Conservation (phyloP, 2,797 vertebrate species). For the Lophius americanus region DNA sequence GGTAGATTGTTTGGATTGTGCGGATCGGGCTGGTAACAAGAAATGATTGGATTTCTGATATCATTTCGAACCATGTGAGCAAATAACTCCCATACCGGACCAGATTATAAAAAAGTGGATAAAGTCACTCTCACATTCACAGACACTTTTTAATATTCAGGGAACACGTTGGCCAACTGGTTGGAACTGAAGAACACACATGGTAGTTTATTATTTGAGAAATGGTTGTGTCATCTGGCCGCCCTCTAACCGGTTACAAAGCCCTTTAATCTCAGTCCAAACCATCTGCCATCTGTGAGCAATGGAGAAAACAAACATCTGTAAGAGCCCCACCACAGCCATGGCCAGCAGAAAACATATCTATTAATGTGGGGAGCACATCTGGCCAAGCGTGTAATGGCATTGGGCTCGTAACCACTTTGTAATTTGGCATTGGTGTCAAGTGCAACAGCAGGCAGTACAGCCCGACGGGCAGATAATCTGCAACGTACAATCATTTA, state of each 20-base stretch:
- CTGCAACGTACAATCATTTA: conserved; percentile 35
- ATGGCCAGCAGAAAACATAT: conserved; percentile 50
- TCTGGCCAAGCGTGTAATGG: conserved; percentile 58
- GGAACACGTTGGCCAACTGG: conserved; percentile 37
- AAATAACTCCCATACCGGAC: conserved; percentile 28
- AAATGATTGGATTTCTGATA: conserved; percentile 47
- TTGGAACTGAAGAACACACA: conserved; percentile 49
- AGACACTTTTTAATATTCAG: conserved; percentile 15
- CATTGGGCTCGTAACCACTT: conserved; percentile 59
- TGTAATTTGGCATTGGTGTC: conserved; percentile 51
- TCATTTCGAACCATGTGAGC: conserved; percentile 37
- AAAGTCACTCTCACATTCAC: conserved; percentile 4
- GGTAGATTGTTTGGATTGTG: conserved; percentile 46
- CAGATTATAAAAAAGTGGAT: conserved; percentile 10
- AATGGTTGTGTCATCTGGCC: conserved; percentile 55
- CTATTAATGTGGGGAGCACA: conserved; percentile 64
- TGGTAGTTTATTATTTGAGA: conserved; percentile 42
- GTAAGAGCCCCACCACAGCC: conserved; percentile 53
- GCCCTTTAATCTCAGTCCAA: conserved; percentile 68
- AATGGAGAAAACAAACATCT: conserved; percentile 74
- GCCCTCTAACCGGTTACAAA: conserved; percentile 53
- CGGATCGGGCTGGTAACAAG: conserved; percentile 31
- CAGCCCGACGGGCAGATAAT: conserved; percentile 42
- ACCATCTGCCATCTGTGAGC: conserved; percentile 69
- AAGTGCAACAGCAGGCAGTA: conserved; percentile 34